Conservation (phyloP, 2,797 vertebrate species). For the Micropoecilia bifurca region DNA sequence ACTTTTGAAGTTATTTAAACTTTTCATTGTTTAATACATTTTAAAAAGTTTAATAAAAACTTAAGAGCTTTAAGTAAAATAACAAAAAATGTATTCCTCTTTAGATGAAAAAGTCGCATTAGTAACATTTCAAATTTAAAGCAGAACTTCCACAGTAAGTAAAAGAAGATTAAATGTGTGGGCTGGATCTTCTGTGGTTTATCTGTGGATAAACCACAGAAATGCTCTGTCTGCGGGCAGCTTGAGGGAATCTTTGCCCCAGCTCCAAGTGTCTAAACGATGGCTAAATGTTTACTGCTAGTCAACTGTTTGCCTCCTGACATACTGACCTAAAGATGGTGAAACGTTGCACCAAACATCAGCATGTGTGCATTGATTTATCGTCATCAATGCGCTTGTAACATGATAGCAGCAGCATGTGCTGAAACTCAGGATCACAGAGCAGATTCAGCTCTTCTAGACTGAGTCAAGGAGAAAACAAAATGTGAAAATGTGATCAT, state of each 20-base stretch:
- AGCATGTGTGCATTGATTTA: constrained; percentile 8
- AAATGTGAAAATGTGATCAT: background rate
- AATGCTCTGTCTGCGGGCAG: background rate
- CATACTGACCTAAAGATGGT: constrained; percentile 17
- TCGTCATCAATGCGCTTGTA: background rate
- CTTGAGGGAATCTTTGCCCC: background rate
- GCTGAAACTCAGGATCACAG: background rate
- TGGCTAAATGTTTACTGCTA: background rate
- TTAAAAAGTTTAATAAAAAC: background rate
- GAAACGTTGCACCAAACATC: constrained; percentile 9
- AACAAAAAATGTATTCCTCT: background rate
- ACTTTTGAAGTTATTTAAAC: background rate
- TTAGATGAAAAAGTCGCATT: background rate
- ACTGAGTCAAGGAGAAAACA: background rate
- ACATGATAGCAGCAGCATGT: background rate
- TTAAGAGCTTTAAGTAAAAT: background rate
- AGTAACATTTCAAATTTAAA: background rate
- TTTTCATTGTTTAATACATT: background rate
- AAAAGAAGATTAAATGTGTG: background rate
- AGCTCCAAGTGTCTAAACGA: background rate
- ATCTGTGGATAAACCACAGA: background rate
- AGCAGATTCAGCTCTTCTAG: background rate
- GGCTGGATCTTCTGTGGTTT: background rate
- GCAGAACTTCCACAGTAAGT: background rate
- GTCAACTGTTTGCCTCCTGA: background rate